phyloP scores from a whole-genome alignment of 2,797 vertebrate genomes.

The Phalloptychus januarius region DNA sequence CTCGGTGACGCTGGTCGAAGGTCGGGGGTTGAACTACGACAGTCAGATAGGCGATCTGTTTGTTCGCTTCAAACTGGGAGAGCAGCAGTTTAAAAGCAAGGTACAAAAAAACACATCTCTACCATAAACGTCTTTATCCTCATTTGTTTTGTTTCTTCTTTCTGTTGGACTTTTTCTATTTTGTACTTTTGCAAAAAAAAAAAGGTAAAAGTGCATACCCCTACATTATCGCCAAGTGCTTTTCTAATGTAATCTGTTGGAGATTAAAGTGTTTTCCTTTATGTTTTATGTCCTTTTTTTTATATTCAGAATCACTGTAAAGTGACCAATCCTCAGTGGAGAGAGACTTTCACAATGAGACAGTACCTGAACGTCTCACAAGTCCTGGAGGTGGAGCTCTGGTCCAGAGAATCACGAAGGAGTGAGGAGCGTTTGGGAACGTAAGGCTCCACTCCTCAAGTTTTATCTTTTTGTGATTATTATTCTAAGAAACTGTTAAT shows the following conservation, averaged over 20 bases:
- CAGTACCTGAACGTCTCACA: conserved; percentile 86
- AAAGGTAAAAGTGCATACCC: not conserved
- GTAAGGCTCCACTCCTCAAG: conserved; percentile 79
- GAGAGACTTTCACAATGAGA: conserved; percentile 95
- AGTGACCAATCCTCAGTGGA: conserved; percentile 93
- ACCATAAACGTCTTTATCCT: not conserved
- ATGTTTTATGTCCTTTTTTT: not conserved
- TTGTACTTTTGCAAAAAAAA: not conserved
- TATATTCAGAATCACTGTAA: conserved; percentile 85
- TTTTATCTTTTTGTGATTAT: not conserved
- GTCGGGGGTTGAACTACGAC: conserved; percentile 82
- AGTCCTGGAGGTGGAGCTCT: conserved; percentile 90
- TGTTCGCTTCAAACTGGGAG: conserved; percentile 90
- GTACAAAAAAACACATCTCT: conserved; percentile 63
- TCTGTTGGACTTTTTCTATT: not conserved
- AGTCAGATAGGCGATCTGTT: conserved; percentile 81
- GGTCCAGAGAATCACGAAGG: conserved; percentile 88
- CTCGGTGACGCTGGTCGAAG: conserved; percentile 89
- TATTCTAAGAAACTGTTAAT: not conserved
- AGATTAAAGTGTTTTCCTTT: not conserved
- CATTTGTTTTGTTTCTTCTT: conserved; percentile 9
- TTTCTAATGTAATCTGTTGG: not conserved
- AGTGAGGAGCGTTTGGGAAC: conserved; percentile 85
- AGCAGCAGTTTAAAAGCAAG: conserved; percentile 94
- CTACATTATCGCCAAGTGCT: not conserved